Evolutionary conservation across 1,140 invertebrate genomes (phyloP).

Genomic region (Brachionus rotundiformis): DNA sequence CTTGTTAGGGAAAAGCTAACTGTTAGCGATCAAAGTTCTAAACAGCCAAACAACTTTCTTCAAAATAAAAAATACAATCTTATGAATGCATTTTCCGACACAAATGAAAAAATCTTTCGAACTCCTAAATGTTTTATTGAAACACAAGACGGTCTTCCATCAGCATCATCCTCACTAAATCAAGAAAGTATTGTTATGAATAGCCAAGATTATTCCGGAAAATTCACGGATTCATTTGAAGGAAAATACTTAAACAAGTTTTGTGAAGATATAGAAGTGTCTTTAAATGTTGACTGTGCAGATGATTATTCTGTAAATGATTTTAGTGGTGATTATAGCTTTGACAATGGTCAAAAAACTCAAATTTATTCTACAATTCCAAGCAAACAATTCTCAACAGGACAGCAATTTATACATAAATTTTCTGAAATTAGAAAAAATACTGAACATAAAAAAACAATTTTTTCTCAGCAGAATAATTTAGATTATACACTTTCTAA

Average conservation of each 20-base stretch:
- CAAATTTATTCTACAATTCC: neutral
- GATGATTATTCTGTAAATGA: slow-evolving; percentile 51
- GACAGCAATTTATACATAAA: neutral
- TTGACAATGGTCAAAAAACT: neutral
- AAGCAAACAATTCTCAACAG: neutral
- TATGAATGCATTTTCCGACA: neutral
- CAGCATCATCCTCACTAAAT: neutral
- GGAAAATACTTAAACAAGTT: slow-evolving; percentile 1
- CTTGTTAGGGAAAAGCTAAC: neutral
- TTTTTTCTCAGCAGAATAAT: neutral
- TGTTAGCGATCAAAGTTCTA: slow-evolving; percentile 42
- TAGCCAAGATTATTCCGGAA: slow-evolving; percentile 19
- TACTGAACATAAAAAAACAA: neutral
- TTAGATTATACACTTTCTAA: neutral
- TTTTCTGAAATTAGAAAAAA: neutral
- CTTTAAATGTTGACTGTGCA: slow-evolving; percentile 44
- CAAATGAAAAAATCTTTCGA: neutral
- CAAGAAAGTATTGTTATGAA: neutral
- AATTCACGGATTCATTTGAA: slow-evolving; percentile 23
- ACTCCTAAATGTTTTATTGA: neutral
- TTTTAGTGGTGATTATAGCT: slow-evolving; percentile 50
- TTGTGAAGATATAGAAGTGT: slow-evolving; percentile 47
- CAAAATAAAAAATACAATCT: slow-evolving; percentile 3
- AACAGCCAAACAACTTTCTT: neutral
- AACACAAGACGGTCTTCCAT: neutral